Conservation (phyloP, 2,797 vertebrate species). For the Mus spretus region DNA sequence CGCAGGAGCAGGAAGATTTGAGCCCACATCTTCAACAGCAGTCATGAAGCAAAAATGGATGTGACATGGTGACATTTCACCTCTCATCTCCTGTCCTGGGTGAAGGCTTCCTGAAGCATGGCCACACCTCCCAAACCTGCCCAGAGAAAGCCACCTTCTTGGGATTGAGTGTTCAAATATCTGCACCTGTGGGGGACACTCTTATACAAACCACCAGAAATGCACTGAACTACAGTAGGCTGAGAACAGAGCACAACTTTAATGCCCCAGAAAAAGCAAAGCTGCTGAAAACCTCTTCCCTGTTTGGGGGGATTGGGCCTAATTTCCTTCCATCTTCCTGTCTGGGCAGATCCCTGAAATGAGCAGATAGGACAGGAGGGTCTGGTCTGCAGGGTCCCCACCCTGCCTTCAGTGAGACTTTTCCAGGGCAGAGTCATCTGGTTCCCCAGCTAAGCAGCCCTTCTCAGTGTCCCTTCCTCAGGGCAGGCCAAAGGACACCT, state of each 20-base stretch:
- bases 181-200: not conserved
- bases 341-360: not conserved
- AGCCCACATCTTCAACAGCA: not conserved
- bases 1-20: not conserved
- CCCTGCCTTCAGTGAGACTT: not conserved
- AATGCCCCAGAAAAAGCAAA: not conserved
- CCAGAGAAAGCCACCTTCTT: not conserved
- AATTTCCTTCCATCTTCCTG: not conserved
- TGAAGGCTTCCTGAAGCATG: not conserved
- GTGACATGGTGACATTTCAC: not conserved
- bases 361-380: not conserved
- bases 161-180: no score
- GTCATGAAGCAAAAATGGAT: not conserved
- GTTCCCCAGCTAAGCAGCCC: no score
- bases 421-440: not conserved
- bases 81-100: not conserved
- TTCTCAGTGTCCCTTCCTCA: not conserved
- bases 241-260: not conserved
- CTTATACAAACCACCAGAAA: not conserved
- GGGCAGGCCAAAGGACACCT: accelerated
- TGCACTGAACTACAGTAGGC: not conserved
- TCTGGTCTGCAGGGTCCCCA: not conserved
- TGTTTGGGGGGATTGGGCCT: not conserved
- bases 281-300: not conserved
- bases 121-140: not conserved